Conservation (phyloP, 2,797 vertebrate genomes). For the Neomorphus geoffroyi region DNA sequence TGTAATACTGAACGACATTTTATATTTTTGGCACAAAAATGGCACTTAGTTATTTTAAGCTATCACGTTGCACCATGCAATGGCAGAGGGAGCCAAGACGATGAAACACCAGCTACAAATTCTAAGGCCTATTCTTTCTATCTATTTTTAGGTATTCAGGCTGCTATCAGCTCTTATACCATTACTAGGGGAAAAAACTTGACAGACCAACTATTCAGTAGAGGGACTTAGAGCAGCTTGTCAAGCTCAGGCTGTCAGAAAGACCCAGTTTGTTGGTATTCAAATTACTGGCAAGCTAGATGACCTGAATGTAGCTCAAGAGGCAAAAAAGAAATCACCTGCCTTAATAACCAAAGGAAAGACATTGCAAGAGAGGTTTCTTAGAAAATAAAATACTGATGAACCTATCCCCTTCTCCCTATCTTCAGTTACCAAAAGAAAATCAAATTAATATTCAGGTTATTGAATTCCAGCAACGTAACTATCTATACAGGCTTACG, state of each 20-base stretch:
- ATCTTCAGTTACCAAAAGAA: neutral
- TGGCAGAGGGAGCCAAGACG: slow-evolving; percentile 1
- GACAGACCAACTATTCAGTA: slow-evolving; percentile 20
- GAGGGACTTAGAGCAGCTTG: neutral
- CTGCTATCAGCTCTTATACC: slow-evolving; percentile 22
- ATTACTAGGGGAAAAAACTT: slow-evolving; percentile 9
- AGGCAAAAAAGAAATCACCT: neutral
- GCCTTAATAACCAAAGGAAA: neutral
- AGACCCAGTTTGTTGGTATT: slow-evolving; percentile 32
- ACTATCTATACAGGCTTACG: neutral
- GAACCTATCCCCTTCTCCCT: neutral
- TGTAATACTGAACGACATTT: neutral
- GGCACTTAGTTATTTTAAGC: slow-evolving; percentile 48
- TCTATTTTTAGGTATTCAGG: slow-evolving; percentile 51
- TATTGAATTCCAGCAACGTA: neutral
- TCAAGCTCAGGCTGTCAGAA: slow-evolving; percentile 39
- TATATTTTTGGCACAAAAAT: slow-evolving; percentile 20
- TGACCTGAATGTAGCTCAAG: neutral
- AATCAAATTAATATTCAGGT: neutral
- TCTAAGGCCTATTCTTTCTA: neutral
- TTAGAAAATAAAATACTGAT: neutral
- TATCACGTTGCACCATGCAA: neutral
- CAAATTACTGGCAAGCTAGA: neutral
- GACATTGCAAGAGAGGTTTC: neutral
- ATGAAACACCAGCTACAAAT: neutral